Evolutionary conservation across 1,140 invertebrate species (phyloP).

Genomic region (Penaeus chinensis): DNA sequence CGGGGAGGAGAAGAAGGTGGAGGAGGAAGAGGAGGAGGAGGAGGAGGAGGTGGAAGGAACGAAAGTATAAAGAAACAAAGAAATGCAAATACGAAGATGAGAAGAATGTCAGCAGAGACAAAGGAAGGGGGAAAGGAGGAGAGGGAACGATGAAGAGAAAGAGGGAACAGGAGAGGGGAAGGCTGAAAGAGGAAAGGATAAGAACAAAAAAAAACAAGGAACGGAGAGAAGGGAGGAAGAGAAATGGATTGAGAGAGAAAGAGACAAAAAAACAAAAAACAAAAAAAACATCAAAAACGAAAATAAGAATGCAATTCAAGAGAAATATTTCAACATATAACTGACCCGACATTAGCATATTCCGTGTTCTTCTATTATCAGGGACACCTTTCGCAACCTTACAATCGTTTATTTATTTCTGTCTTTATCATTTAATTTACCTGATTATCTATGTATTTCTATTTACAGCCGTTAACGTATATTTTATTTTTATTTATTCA

Average conservation of each 20-base stretch:
- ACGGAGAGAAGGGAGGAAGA: background rate
- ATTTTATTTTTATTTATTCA: too few species aligned
- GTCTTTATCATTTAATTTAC: too few species aligned
- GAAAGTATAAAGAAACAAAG: background rate
- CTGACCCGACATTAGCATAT: background rate
- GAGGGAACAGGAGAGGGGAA: background rate
- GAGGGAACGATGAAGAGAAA: background rate
- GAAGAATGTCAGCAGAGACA: background rate
- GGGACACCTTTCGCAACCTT: too few species aligned
- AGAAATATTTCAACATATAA: background rate
- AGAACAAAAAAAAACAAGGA: background rate
- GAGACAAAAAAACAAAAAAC: background rate
- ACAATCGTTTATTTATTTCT: too few species aligned
- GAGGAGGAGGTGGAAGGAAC: background rate
- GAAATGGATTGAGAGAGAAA: slow-evolving; percentile 5
- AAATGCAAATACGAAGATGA: background rate
- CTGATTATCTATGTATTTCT: too few species aligned
- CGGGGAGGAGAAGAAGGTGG: background rate
- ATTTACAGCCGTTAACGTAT: too few species aligned
- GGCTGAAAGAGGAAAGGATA: background rate
- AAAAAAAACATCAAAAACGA: background rate
- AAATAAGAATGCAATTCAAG: background rate
- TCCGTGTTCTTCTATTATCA: too few species aligned
- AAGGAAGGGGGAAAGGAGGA: background rate
- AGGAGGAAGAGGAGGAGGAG: background rate